Percentiles rank a stretch among this genome's conserved stretches.
Evolutionary conservation across 2,888 invertebrate genomes (phyloP).

Genomic region (Stenodera caucasica): DNA sequence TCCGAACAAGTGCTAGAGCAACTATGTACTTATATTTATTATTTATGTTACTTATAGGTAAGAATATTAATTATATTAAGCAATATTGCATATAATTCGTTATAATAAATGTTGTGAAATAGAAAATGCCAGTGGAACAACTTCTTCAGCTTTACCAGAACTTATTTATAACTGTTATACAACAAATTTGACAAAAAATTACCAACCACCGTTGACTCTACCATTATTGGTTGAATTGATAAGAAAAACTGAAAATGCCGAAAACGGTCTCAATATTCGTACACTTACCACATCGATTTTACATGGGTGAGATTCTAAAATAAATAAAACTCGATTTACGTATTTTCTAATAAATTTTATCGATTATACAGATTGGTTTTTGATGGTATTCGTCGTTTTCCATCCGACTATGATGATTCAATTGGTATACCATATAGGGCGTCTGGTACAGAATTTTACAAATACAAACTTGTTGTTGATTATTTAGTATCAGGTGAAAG

Average conservation of each 20-base stretch:
- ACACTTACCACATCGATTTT: constrained; percentile 61
- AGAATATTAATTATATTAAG: constrained; percentile 8
- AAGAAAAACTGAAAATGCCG: constrained; percentile 62
- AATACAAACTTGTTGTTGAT: constrained; percentile 63
- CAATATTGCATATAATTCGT: neutral
- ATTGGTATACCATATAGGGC: constrained; percentile 60
- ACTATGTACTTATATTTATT: neutral
- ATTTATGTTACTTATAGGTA: constrained; percentile 4
- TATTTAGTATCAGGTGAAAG: constrained; percentile 60
- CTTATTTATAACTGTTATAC: constrained; percentile 64
- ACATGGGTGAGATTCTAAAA: constrained; percentile 57
- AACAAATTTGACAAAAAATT: constrained; percentile 54
- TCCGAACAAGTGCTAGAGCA: constrained; percentile 1
- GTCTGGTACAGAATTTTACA: constrained; percentile 62
- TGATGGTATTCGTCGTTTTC: constrained; percentile 63
- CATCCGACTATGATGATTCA: constrained; percentile 48
- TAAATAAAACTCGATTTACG: neutral
- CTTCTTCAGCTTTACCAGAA: constrained; percentile 57
- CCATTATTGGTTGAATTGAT: constrained; percentile 64
- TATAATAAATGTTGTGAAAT: constrained; percentile 17
- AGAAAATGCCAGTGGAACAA: constrained; percentile 45
- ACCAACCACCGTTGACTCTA: constrained; percentile 61
- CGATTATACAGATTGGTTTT: constrained; percentile 59
- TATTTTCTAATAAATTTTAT: too few species aligned
- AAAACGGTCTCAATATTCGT: constrained; percentile 60